Conservation (phyloP, 2,797 vertebrate species). For the Phyllotis vaccarum region DNA sequence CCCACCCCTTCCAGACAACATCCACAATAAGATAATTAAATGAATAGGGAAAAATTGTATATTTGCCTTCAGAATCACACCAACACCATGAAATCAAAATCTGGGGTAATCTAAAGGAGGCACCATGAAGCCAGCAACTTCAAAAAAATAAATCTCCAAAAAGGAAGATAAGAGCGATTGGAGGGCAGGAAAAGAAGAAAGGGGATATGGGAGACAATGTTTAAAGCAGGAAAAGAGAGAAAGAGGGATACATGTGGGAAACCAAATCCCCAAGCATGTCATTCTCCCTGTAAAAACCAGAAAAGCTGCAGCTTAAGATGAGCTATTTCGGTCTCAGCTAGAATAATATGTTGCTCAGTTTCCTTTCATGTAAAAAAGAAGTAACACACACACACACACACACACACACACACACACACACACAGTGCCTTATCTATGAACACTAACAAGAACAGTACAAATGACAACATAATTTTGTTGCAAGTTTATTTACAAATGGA, state of each 20-base stretch:
- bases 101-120: not conserved
- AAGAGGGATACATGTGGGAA: not conserved
- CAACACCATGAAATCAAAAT: not conserved
- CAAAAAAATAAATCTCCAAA: not conserved
- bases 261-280: not conserved
- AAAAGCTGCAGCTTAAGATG: not conserved
- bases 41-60: not conserved
- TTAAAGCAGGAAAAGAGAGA: not conserved
- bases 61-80: not conserved
- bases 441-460: not conserved
- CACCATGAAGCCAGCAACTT: not conserved
- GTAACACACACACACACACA: not conserved
- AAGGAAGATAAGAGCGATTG: not conserved
- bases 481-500: not conserved
- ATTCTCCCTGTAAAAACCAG: not conserved
- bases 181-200: not conserved
- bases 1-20: not conserved
- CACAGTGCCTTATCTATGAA: not conserved
- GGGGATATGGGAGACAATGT: rapidly evolving
- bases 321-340: not conserved
- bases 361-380: slow-evolving; percentile 26
- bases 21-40: not conserved
- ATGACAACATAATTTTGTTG: not conserved
- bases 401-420: not conserved
- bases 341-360: not conserved